Evolutionary conservation across 1,140 invertebrate species (phyloP), one percentile per base, ranked within the genome.

Genomic region (Drosophila micromelanica): DNA sequence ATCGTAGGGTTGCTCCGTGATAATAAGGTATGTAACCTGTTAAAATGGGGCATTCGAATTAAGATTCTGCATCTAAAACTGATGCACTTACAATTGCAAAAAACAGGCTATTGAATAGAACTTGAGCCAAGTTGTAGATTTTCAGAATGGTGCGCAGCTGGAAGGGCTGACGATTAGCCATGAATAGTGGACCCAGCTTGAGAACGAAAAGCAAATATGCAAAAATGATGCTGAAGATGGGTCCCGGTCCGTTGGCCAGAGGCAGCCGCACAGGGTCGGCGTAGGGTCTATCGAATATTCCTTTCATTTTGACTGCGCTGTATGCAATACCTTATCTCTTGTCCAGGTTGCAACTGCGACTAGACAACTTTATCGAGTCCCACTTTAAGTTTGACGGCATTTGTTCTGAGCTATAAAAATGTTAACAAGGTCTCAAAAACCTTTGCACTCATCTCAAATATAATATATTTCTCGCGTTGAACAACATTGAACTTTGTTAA

Each of bases 131-230:
- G 79, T 98, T 98, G 92, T 98, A 98, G 6, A 95, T 60, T 15
- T 96, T 94, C 15, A 98, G 94, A 0, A 94, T 81, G 35, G 94
- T 38, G 68, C 95, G 96, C n/a, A 98, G 92, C n/a, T 96, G 93
- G 71, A 95, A 97, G 0, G 97, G 95, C 86, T 97, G 95, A 59
- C 95, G 93, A 73, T 97, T 94, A 71, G 94, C 94, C 97, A 98
- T 98, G 56, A 95, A 95, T 45, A 92, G 93, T 2, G 96, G 97
- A 1, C 97, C 97, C 35, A 93, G 86, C 43, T 78, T 76, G 0
- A 89, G 57, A 12, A 86, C 67, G 84, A 97, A 96, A 90, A 96
- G 95, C 13, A 97, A 77, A 78, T 97, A 97, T 0, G 94, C 93
- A 0, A 94, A 93, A 9, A 96, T 80, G n/a, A 97, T 94, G 0